Conservation (phyloP, 2,113 vertebrate genomes). For the Anarrhichthys ocellatus region DNA sequence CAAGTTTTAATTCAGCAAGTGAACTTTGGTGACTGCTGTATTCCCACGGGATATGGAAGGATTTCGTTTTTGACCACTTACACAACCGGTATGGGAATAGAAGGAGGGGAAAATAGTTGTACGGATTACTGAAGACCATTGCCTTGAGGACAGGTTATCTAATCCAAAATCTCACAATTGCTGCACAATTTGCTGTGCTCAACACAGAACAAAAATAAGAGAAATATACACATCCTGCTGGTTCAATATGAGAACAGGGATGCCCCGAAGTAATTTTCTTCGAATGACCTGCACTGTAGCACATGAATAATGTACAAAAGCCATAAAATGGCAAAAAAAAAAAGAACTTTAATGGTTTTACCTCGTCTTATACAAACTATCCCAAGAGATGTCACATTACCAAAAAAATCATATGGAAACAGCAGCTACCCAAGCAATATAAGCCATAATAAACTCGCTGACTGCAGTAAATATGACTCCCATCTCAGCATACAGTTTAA, state of each 20-base stretch:
- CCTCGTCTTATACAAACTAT: constrained; percentile 66
- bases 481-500: constrained; percentile 62
- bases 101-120: constrained; percentile 16
- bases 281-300: constrained; percentile 51
- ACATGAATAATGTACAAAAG: constrained; percentile 73
- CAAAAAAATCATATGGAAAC: constrained; percentile 63
- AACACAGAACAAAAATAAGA: constrained; percentile 33
- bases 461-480: constrained; percentile 71
- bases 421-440: constrained; percentile 58
- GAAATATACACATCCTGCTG: constrained; percentile 29
- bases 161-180: constrained; percentile 45
- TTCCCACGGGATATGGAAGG: constrained; percentile 33
- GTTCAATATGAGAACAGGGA: constrained; percentile 69
- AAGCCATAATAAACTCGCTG: constrained; percentile 75
- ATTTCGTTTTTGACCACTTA: constrained; percentile 35
- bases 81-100: constrained; percentile 19
- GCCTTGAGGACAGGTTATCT: constrained; percentile 51
- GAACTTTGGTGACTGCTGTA: constrained; percentile 49
- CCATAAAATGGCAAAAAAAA: constrained; percentile 53
- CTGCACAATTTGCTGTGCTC: constrained; percentile 40
- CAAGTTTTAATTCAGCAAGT: constrained; percentile 40
- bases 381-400: constrained; percentile 73
- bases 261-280: constrained; percentile 73
- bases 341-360: constrained; percentile 65
- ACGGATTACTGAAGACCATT: constrained; percentile 37